Evolutionary conservation across 2,113 vertebrate genomes (phyloP).

Genomic region (Neolamprologus modestus): DNA sequence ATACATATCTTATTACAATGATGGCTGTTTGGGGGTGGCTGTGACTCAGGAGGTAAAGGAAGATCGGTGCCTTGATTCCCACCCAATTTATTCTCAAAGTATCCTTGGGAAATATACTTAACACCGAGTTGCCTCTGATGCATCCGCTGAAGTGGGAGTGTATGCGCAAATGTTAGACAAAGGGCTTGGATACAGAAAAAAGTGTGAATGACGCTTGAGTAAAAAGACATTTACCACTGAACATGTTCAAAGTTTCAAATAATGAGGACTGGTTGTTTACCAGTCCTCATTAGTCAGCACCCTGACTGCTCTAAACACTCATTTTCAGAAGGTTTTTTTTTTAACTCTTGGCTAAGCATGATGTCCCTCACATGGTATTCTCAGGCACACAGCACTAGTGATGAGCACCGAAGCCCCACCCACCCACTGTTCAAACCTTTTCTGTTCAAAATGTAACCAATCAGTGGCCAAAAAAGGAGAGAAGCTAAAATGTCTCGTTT

Average conservation of each 20-base stretch:
- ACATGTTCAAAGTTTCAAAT: not conserved
- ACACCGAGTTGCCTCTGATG: not conserved
- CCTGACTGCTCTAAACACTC: not conserved
- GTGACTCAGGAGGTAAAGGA: not conserved
- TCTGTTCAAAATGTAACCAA: not conserved
- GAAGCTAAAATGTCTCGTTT: not conserved
- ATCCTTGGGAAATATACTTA: not conserved
- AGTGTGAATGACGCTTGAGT: not conserved
- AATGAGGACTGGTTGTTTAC: not conserved
- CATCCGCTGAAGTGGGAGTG: not conserved
- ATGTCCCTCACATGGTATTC: not conserved
- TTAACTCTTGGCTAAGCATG: not conserved
- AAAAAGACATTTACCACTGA: not conserved
- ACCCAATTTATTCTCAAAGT: not conserved
- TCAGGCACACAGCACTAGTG: not conserved
- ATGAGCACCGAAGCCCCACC: not conserved
- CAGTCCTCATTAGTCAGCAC: not conserved
- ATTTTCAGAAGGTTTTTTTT: not conserved
- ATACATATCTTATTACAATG: not conserved
- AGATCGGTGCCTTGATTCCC: not conserved
- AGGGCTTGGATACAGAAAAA: not conserved
- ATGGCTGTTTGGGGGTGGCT: not conserved
- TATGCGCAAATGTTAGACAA: not conserved
- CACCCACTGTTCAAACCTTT: not conserved
- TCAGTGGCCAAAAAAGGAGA: not conserved